Base-by-base conservation (phyloP, 23 tunicate species). In the Clavelina lepadiformis region DNA sequence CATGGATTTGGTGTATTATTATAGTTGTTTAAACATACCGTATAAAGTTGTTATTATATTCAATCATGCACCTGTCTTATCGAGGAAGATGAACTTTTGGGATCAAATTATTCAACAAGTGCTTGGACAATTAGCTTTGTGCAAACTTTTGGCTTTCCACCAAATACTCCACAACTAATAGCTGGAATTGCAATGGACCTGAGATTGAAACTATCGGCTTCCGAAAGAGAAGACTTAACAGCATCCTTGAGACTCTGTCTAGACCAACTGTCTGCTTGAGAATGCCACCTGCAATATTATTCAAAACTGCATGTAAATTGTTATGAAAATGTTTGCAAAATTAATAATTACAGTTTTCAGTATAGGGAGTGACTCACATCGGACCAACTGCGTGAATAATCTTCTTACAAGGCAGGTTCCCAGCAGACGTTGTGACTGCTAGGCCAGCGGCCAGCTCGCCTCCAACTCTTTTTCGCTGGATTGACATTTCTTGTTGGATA, bases 151-250 rank as follows among this genome's bases (percentile, higher is more conserved):
- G 58, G 30, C 58, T 58, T 44, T 28, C 84, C 84, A 3, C 84
- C 84, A 34, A 78, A 78, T 25, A 57, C 69, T 2, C 84, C 84
- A 36, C 84, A 78, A 57, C 84, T 78, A 6, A 78, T 69, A 2
- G 72, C 78, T 3, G 86, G 86, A 21, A 80, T 71, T 1, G 86
- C 78, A 7, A 80, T 31, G 3, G 86, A 71, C 50, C 61, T 24
- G 15, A 58, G n/a, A 3, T 25, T 35, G 13, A 31, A 46, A 3
- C 26, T 19, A 21, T 72, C 71, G 6, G 54, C 81, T 46, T 35
- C 55, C 20, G 52, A 23, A 28, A 80, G 71, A 13, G 32, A 29
- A 21, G 63, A n/a, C 8, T 5, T 18, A 33, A 80, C 61, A 52
- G 72, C 71, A 3, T 47, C 26, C 29, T 62, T 34, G 5, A 72